phyloP scores from a whole-genome alignment of 1,140 invertebrate species.

The Plutomurus gul region DNA sequence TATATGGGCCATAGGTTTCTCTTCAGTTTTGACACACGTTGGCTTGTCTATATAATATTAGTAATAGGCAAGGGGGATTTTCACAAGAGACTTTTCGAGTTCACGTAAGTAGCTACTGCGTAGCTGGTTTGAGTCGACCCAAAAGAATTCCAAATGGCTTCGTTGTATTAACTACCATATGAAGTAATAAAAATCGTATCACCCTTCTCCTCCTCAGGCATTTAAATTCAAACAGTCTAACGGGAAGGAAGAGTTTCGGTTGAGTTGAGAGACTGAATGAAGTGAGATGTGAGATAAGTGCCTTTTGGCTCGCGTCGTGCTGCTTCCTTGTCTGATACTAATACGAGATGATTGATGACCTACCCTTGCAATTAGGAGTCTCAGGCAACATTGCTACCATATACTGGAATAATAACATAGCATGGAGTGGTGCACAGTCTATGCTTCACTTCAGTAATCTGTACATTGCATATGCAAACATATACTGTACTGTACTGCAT shows the following conservation, averaged over 20 bases:
- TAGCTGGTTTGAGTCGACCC: too few species aligned
- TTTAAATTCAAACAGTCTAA: not conserved
- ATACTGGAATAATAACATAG: not conserved
- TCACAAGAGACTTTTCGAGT: too few species aligned
- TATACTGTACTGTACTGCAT: too few species aligned
- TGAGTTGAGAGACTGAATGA: slow-evolving; percentile 24
- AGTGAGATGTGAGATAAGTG: slow-evolving; percentile 14
- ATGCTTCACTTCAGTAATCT: too few species aligned
- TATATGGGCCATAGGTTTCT: too few species aligned
- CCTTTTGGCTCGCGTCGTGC: slow-evolving; percentile 14
- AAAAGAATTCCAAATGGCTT: not conserved
- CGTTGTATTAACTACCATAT: not conserved
- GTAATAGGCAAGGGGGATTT: too few species aligned
- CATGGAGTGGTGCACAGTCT: not conserved
- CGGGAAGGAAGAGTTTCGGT: slow-evolving; percentile 17
- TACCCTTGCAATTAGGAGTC: slow-evolving; percentile 38
- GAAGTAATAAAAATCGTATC: slow-evolving; percentile 3
- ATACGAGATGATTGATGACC: slow-evolving; percentile 47
- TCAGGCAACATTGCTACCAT: not conserved
- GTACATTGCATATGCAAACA: not conserved
- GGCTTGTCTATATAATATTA: too few species aligned
- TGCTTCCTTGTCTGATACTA: slow-evolving; percentile 33
- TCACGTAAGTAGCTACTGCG: too few species aligned
- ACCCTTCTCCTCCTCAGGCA: not conserved
- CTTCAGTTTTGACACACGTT: too few species aligned